Evolutionary conservation across 1,140 invertebrate species (phyloP), one percentile per base, ranked within the genome.

Genomic region (Hyles euphorbiae): DNA sequence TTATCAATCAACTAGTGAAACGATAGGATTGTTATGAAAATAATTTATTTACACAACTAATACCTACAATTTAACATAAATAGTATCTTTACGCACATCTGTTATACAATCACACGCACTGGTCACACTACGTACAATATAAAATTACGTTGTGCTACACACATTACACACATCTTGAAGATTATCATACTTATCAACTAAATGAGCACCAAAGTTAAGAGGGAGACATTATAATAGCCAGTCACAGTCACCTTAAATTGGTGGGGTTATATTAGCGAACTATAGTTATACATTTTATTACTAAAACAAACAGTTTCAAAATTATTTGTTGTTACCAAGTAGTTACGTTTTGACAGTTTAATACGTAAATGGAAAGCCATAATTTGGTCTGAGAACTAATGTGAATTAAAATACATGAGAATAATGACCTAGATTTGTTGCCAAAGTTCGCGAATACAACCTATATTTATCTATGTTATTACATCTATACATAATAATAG

Each of bases 31-130:
- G 36, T 53, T 40, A 36, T 36, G 52, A 52, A 52, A 53, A 53
- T 36, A 40, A 53, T 53, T 53, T 53, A 53, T 53, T 53, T 53
- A 53, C 52, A 53, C 34, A 40, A 11, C 36, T 40, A 34, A 36
- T 36, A 53, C 52, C 36, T 36, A 53, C 9, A 22, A 22, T 22
- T 33, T 52, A 52, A 53, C 34, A 53, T 53, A 53, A 53, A 53
- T 53, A 53, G 34, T 53, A n/a, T 12, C 10, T 67, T 49, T 62
- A 61, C 65, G 64, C 61, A 72, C 53, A 58, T 1, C 36, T 40
- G 36, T 40, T 40, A 40, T 40, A 40, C 36, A 40, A 40, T 40
- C 8, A 40, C 36, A 40, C 2, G 8, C 36, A 40, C 36, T 22
- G 22, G 22, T 40, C 36, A 40, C 4, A 8, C 8, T 8, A 40